Base-by-base conservation (phyloP, 2,888 invertebrate genomes). In the Drosophila atripex region DNA sequence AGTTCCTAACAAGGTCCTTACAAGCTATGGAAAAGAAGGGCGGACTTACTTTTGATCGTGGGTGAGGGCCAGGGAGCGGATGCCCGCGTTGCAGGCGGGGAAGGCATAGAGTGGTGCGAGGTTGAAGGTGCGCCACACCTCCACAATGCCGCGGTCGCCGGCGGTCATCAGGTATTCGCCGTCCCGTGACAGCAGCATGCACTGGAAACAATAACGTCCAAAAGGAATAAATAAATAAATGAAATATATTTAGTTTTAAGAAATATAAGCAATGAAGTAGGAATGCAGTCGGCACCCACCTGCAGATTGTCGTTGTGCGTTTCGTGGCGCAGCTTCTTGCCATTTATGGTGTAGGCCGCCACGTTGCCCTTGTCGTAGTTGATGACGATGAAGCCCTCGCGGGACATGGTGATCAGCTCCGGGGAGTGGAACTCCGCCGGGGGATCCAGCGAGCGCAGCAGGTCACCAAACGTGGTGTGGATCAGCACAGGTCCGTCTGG, bases 141-240 rank as follows among this genome's bases (percentile, higher is more conserved):
- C 98, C 80, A 99, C 99, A 82, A 98, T 97, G 75, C 99, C 99
- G 90, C 96, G 96, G 91, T 98, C 98, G 14, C 99, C 99, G 75
- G 98, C 99, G 82, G 98, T 96, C 94, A 99, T 97, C 91, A 99
- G 93, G 93, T 99, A 99, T 93, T 99, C 99, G 76, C 99, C 99
- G 93, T 99, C 99, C 63, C 99, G 95, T 77, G 98, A 99, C 90
- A 99, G 93, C 88, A 96, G 94, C 94, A 97, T 94, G 93, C 97
- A 97, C 97, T 97, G 92, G 14, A 92, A 92, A 71, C 68, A 43
- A 76, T 3, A 52, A 25, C n/a, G n/a, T 25, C 5, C 25, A 21
- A 30, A 28, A n/a, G 18, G 18, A 18, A 30, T 8, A 7, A 49
- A 23, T 16, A n/a, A 45, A 16, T 32, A 1, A 38, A 50, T 12